A percentile compares a stretch with the other conserved stretches of the same genome.
phyloP scores from a whole-genome alignment of 2,113 vertebrate species.

The Garra rufa region DNA sequence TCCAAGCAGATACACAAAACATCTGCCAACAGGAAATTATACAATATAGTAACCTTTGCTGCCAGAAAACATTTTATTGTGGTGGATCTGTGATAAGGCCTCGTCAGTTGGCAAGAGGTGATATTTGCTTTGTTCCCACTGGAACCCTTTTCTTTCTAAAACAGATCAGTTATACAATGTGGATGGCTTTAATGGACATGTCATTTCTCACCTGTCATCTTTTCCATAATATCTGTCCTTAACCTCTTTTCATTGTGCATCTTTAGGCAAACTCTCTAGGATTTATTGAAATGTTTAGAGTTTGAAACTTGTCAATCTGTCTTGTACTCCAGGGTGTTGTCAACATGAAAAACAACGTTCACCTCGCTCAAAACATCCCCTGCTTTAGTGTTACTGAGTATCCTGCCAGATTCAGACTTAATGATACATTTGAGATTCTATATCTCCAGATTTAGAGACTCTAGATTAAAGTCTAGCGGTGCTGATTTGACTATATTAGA shows the following conservation, averaged over 20 bases:
- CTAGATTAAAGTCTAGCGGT: background rate
- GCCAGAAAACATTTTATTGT: background rate
- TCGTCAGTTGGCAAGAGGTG: background rate
- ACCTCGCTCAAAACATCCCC: background rate
- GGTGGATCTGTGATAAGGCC: background rate
- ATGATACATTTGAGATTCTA: background rate
- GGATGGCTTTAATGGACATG: background rate
- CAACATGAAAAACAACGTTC: background rate
- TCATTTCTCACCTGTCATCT: background rate
- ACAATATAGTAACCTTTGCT: background rate
- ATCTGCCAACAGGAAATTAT: conserved; percentile 6
- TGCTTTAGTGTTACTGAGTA: background rate
- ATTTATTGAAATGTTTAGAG: background rate
- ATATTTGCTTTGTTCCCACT: background rate
- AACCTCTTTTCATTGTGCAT: background rate
- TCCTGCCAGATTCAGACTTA: background rate
- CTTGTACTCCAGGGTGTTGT: background rate
- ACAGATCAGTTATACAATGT: background rate
- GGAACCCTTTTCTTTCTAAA: background rate
- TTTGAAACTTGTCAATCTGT: background rate
- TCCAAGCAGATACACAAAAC: background rate
- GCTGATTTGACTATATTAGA: background rate
- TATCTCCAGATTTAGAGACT: background rate
- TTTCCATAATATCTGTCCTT: background rate
- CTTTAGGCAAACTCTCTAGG: background rate